phyloP scores from a whole-genome alignment of 2,888 invertebrate genomes.

The Protodeltote pygarga region DNA sequence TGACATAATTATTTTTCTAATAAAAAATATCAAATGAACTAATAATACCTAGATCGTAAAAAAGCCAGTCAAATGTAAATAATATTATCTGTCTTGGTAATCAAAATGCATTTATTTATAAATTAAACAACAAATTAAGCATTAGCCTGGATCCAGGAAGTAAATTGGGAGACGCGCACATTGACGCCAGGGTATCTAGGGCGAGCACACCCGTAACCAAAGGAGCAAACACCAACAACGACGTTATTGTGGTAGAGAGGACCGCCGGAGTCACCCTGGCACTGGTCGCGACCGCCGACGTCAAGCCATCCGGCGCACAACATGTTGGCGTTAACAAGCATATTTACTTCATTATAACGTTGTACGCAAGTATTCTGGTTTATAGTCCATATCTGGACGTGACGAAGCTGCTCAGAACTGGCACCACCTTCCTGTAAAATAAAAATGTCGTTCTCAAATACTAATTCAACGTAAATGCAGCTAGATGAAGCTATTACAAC shows the following conservation, averaged over 20 bases:
- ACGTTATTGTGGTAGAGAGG: slow-evolving; percentile 63
- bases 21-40: no score
- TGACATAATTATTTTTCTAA: no score
- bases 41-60: no score
- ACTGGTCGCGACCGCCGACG: slow-evolving; percentile 62
- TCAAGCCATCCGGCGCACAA: slow-evolving; percentile 62
- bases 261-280: slow-evolving; percentile 67
- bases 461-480: no score
- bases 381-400: slow-evolving; percentile 57
- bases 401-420: slow-evolving; percentile 57
- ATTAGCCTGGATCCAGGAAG: slow-evolving; percentile 60
- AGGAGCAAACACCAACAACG: slow-evolving; percentile 67
- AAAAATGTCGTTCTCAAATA: background rate
- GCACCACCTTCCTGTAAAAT: slow-evolving; percentile 43
- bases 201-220: slow-evolving; percentile 57
- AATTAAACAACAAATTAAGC: slow-evolving; percentile 44
- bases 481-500: no score
- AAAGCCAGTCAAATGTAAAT: no score
- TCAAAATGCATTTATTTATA: no score
- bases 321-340: slow-evolving; percentile 61
- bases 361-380: slow-evolving; percentile 53
- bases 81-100: no score
- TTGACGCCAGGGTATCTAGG: slow-evolving; percentile 65
- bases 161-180: slow-evolving; percentile 58
- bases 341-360: slow-evolving; percentile 47